Base-by-base conservation (phyloP, 1,140 invertebrate species). In the Xylocopa sonorina region DNA sequence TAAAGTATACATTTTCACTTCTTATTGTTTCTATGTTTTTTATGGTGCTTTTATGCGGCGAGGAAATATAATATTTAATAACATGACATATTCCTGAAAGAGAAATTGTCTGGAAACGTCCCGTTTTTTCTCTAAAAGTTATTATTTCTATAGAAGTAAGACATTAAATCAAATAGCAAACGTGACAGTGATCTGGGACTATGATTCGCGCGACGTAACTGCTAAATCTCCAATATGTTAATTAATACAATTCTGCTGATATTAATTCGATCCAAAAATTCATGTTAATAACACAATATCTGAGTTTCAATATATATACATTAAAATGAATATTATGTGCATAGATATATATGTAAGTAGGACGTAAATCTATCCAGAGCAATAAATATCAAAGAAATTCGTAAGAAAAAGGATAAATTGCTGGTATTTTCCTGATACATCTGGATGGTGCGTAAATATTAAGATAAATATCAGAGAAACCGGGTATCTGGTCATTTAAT, bases 101-200 rank as follows among this genome's bases (percentile, higher is more conserved):
- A 14, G 24, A 5, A 27, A 3, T 4, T 53, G n/a, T 14, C 51
- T 5, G 1, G 6, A n/a, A n/a, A n/a, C n/a, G n/a, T n/a, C n/a
- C n/a, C n/a, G n/a, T n/a, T n/a, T n/a, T n/a, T n/a, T n/a, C n/a
- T n/a, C n/a, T n/a, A n/a, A n/a, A n/a, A n/a, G n/a, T n/a, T n/a
- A n/a, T n/a, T n/a, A n/a, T n/a, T n/a, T n/a, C n/a, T n/a, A n/a
- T n/a, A n/a, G n/a, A n/a, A n/a, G n/a, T 38, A 38, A 38, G 38
- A 38, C 9, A 38, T 38, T n/a, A n/a, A n/a, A n/a, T n/a, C n/a
- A n/a, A 3, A 27, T 12, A 10, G 4, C 0, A 10, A 53, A n/a
- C 38, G 24, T 21, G 14, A 3, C 5, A 72, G 69, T 72, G 69
- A 72, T 60, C 29, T 46, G 34, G 5, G 41, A 60, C 41, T 29